Evolutionary conservation across 2,113 vertebrate genomes (phyloP).

Genomic region (Rhinolophus sinicus): DNA sequence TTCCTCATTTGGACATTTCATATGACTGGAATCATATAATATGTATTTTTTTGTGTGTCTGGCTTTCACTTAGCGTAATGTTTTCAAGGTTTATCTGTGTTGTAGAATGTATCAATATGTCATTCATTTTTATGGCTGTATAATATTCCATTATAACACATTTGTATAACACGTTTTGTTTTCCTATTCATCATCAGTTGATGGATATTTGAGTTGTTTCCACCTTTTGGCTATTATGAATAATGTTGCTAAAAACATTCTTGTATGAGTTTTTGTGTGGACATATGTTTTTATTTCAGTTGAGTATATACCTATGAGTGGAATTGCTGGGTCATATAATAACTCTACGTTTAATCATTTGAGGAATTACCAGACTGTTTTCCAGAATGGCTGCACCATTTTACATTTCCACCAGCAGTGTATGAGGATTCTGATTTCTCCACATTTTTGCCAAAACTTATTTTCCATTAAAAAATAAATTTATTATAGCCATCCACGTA

Average conservation of each 20-base stretch:
- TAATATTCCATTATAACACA: not conserved
- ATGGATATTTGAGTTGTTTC: not conserved
- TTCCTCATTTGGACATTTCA: not conserved
- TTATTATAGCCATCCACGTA: not conserved
- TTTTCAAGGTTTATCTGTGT: not conserved
- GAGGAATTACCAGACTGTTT: not conserved
- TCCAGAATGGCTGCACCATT: not conserved
- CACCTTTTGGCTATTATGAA: not conserved
- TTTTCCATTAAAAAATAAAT: slow-evolving; percentile 14
- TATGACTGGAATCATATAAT: not conserved
- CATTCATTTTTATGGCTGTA: not conserved
- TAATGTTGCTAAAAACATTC: not conserved
- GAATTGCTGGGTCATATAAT: not conserved
- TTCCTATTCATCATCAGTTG: not conserved
- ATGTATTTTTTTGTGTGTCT: not conserved
- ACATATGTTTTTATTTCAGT: not conserved
- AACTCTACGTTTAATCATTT: not conserved
- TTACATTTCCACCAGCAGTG: not conserved
- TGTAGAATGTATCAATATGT: not conserved
- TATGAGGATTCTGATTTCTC: not conserved
- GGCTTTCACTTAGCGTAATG: not conserved
- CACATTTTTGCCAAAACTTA: not conserved
- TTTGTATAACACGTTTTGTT: not conserved
- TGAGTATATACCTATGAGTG: not conserved
- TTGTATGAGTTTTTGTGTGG: not conserved